Percentiles rank a stretch among this genome's conserved stretches.
phyloP scores from a whole-genome alignment of 37 sponge, comb jelly and placozoan genomes.

The Spongia lamella region DNA sequence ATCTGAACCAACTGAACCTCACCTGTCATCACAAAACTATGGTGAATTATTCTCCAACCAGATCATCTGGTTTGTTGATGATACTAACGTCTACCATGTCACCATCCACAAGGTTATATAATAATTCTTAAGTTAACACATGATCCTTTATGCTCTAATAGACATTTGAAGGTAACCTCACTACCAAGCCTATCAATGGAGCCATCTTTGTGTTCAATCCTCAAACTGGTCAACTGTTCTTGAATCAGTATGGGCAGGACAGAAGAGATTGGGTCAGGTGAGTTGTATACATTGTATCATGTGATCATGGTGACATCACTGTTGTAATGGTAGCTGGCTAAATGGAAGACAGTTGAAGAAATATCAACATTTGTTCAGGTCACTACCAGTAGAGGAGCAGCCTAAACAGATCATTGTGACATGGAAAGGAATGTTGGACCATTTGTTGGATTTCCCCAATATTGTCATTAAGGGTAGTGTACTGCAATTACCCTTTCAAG shows the following conservation, averaged over 20 bases:
- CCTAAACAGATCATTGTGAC: conserved; percentile 99
- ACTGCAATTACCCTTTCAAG: conserved; percentile 99
- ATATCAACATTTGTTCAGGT: conserved; percentile 97
- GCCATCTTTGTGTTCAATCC: conserved; percentile 99
- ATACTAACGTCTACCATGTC: conserved; percentile 98
- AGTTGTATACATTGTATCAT: background rate
- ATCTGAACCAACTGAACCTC: conserved; percentile 98
- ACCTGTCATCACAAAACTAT: conserved; percentile 99
- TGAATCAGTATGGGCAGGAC: conserved; percentile 99
- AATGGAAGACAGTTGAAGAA: conserved; percentile 99
- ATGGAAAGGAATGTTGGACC: conserved; percentile 98
- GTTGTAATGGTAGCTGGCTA: conserved; percentile 83
- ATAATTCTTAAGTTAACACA: background rate
- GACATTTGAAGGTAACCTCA: conserved; percentile 99
- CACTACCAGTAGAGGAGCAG: conserved; percentile 99
- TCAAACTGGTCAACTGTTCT: conserved; percentile 98
- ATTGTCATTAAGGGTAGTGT: conserved; percentile 99
- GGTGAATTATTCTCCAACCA: conserved; percentile 99
- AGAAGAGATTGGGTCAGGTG: conserved; percentile 97
- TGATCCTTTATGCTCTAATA: conserved; percentile 13
- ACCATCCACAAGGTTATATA: conserved; percentile 94
- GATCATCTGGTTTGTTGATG: conserved; percentile 99
- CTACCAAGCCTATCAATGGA: conserved; percentile 99
- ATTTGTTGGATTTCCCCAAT: conserved; percentile 98
- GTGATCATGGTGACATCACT: background rate